phyloP scores from a whole-genome alignment of 2,797 vertebrate species.

The Glossophaga mutica region DNA sequence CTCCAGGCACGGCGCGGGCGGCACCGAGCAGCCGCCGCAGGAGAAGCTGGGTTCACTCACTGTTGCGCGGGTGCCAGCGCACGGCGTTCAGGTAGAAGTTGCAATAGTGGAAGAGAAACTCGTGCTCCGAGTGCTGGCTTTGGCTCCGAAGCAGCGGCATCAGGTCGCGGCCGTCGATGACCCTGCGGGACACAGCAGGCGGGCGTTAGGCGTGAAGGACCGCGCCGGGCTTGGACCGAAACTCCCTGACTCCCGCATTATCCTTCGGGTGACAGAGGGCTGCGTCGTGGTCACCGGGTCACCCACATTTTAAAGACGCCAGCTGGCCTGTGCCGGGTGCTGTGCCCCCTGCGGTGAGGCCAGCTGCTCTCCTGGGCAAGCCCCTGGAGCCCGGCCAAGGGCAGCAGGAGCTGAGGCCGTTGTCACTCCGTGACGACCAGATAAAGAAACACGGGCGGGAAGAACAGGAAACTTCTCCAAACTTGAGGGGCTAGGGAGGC shows the following conservation, averaged over 20 bases:
- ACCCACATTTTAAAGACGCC: fast-evolving
- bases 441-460: fast-evolving
- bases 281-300: fast-evolving
- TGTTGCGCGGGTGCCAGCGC: slow-evolving; percentile 88
- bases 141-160: slow-evolving; percentile 87
- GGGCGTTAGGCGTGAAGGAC: slow-evolving; percentile 9
- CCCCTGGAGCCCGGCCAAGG: fast-evolving
- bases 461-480: fast-evolving
- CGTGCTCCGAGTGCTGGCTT: slow-evolving; percentile 83
- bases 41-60: slow-evolving; percentile 81
- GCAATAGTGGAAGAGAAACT: slow-evolving; percentile 96
- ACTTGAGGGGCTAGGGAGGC: fast-evolving
- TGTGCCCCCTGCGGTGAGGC: fast-evolving
- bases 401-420: fast-evolving
- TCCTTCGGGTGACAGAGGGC: fast-evolving
- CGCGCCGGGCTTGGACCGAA: fast-evolving
- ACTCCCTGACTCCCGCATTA: background rate
- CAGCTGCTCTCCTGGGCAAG: fast-evolving
- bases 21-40: background rate
- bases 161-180: slow-evolving; percentile 90
- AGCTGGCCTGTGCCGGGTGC: fast-evolving
- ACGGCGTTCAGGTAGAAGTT: slow-evolving; percentile 90
- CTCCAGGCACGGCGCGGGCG: background rate
- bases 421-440: fast-evolving
- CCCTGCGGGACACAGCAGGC: slow-evolving; percentile 75